Evolutionary conservation across 2,888 invertebrate genomes (phyloP), one percentile per base, ranked within the genome.

Genomic region (Drosophila bunnanda): DNA sequence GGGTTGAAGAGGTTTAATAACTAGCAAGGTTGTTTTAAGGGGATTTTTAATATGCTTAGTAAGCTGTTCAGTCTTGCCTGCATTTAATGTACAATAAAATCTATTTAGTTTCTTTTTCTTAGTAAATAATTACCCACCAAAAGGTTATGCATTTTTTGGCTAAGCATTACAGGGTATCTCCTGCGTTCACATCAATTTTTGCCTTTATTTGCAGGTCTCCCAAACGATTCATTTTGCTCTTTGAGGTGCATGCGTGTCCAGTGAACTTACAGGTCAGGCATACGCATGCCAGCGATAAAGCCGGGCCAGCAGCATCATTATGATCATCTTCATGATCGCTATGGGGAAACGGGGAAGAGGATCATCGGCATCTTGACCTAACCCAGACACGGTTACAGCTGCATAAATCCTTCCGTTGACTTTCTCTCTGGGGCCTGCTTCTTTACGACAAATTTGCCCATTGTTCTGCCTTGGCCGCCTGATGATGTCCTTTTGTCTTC

Each of bases 401-500:
- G 74, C 75, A 74, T 74, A 79, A 79, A 81, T 88, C 88, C 89
- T 86, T 77, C 44, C 54, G 56, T 78, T 73, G 59, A 67, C 52
- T 61, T 70, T 77, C 72, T 68, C 65, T 69, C 70, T 75, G 58
- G 54, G 34, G 70, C 69, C 70, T 64, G 62, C 77, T 62, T 61
- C 57, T 75, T 74, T 71, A 88, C 83, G 88, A 84, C 89, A 88
- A 86, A 84, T 88, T 84, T 88, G 84, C 76, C 87, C 88, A 83
- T 83, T 83, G 88, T 88, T 85, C 80, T 76, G 44, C 38, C 36
- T 43, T 62, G 56, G 46, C 53, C 53, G 62, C 68, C 32, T 84
- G 87, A 83, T 84, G 87, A 88, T 81, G 84, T 88, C 89, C 89
- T 88, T 84, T 84, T 88, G 83, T 86, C 82, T 81, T 78, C 77